A percentile compares a stretch with the other conserved stretches of the same genome.
Evolutionary conservation across 37 sponge, comb jelly and placozoan species (phyloP).

Genomic region (Tethya wilhelma): DNA sequence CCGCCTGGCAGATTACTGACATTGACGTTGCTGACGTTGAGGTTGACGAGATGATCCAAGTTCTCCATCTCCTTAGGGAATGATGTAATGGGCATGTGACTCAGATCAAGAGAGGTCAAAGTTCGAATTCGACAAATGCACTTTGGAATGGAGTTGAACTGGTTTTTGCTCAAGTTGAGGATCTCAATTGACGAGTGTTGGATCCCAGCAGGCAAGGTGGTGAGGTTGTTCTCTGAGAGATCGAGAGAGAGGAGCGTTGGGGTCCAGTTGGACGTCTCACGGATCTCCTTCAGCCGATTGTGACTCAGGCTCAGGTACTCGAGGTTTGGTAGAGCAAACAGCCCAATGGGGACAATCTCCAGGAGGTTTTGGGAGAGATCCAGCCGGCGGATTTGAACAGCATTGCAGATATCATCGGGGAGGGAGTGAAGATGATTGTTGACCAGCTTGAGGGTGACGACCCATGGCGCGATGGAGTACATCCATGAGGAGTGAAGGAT

Average conservation of each 20-base stretch:
- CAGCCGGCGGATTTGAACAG: conserved; percentile 71
- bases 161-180: conserved; percentile 65
- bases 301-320: conserved; percentile 66
- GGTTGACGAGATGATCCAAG: conserved; percentile 62
- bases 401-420: conserved; percentile 54
- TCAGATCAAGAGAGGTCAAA: conserved; percentile 74
- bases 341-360: conserved; percentile 27
- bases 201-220: conserved; percentile 57
- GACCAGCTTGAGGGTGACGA: conserved; percentile 69
- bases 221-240: conserved; percentile 63
- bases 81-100: conserved; percentile 44
- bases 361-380: conserved; percentile 75
- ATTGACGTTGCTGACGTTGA: conserved; percentile 47
- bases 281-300: conserved; percentile 64
- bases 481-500: conserved; percentile 75
- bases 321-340: conserved; percentile 75
- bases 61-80: conserved; percentile 74
- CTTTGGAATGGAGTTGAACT: conserved; percentile 59
- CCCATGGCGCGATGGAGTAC: conserved; percentile 86
- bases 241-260: conserved; percentile 56
- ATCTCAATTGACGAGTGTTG: conserved; percentile 68
- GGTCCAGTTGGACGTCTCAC: conserved; percentile 56
- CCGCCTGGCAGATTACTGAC: conserved; percentile 54
- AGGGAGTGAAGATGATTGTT: conserved; percentile 69
- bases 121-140: conserved; percentile 65